These are phyloP conservation scores for Dinocampus coccinellae DNA, from an alignment of 2,888 invertebrate genomes.

Conservation along the genomic window DNA sequence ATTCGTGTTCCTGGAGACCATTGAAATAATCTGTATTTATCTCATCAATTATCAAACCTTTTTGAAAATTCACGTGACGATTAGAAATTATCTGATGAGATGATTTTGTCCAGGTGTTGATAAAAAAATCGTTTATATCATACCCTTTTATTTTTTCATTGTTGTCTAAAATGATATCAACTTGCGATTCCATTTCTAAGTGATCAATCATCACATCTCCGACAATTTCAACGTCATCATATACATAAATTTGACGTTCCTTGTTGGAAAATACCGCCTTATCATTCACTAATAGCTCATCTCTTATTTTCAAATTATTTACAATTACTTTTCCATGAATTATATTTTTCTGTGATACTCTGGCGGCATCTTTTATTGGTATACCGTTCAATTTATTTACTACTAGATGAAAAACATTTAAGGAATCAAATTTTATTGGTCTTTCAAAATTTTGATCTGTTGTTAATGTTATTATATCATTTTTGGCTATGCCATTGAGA, in stretches of 20 bases:
- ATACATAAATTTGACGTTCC: constrained; percentile 49
- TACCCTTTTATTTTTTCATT: background rate
- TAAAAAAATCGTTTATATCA: constrained; percentile 41
- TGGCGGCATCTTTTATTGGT: constrained; percentile 52
- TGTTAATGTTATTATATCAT: constrained; percentile 49
- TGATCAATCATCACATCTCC: constrained; percentile 51
- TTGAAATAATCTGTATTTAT: constrained; percentile 53
- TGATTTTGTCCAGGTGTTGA: constrained; percentile 58
- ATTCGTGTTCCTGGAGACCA: constrained; percentile 49
- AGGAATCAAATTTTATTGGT: constrained; percentile 41
- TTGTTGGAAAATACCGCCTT: constrained; percentile 31
- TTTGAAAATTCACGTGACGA: constrained; percentile 44
- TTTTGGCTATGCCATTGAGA: constrained; percentile 49
- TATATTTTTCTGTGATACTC: constrained; percentile 53
- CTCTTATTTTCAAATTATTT: constrained; percentile 49
- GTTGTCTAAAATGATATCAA: constrained; percentile 34
- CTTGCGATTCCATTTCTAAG: constrained; percentile 39
- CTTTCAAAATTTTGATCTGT: constrained; percentile 53
- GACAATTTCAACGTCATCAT: constrained; percentile 51
- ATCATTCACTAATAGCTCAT: constrained; percentile 48
- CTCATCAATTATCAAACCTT: constrained; percentile 52
- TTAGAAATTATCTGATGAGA: constrained; percentile 50
- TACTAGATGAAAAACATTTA: constrained; percentile 48
- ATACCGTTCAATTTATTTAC: constrained; percentile 55
- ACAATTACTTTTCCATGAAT: constrained; percentile 51